Percentiles rank a stretch among this genome's conserved stretches.
phyloP scores from a whole-genome alignment of 2,888 invertebrate species.

The Dendrolimus houi region DNA sequence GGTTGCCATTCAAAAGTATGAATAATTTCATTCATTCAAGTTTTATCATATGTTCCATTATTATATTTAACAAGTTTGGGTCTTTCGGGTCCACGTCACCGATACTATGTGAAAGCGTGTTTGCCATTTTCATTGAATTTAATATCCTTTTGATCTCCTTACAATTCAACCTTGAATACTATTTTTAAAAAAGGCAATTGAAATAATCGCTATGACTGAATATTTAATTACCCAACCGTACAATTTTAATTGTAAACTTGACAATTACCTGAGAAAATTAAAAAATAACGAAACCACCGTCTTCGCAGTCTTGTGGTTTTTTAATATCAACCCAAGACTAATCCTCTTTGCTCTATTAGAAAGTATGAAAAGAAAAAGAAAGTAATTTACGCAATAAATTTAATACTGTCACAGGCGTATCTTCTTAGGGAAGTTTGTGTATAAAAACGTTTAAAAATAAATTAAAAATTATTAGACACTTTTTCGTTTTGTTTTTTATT shows the following conservation, averaged over 20 bases:
- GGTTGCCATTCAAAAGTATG: no score
- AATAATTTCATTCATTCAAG: no score
- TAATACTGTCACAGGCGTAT: constrained; percentile 16
- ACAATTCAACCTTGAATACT: no score
- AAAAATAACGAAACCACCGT: constrained; percentile 7
- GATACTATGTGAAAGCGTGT: no score
- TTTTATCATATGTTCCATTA: no score
- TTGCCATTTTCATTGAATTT: no score
- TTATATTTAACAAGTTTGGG: no score
- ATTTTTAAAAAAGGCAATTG: no score
- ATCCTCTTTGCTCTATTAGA: constrained; percentile 2
- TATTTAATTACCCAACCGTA: not conserved
- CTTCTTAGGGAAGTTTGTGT: constrained; percentile 7
- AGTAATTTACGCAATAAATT: constrained; percentile 21
- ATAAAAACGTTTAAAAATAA: constrained; percentile 20
- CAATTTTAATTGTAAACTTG: constrained; percentile 3
- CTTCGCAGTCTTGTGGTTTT: not conserved
- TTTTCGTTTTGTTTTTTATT: no score
- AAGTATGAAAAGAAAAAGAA: constrained; percentile 11
- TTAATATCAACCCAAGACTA: constrained; percentile 1
- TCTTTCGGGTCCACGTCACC: no score
- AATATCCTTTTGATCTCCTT: no score
- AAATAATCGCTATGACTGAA: not conserved
- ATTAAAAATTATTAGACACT: constrained; percentile 17
- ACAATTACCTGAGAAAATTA: constrained; percentile 5